Conservation (phyloP, 2,797 vertebrate species). For the Poeciliopsis infans region DNA sequence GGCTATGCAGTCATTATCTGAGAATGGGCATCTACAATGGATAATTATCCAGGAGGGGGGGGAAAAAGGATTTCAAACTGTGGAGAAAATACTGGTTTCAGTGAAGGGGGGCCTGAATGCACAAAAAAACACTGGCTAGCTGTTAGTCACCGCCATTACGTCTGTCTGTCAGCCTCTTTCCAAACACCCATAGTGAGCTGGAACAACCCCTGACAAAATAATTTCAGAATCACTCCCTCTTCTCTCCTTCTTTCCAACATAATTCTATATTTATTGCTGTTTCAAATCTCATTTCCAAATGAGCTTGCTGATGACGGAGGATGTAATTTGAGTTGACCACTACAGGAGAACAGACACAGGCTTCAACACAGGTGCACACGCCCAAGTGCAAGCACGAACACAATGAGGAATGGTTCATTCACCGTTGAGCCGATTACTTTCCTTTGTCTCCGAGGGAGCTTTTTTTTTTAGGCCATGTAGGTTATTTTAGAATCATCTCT, state of each 20-base stretch:
- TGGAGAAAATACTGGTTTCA: slow-evolving; percentile 75
- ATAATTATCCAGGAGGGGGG: slow-evolving; percentile 76
- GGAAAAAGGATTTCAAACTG: slow-evolving; percentile 75
- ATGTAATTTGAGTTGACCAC: slow-evolving; percentile 67
- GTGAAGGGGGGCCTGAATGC: slow-evolving; percentile 57
- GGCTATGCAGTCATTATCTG: slow-evolving; percentile 80
- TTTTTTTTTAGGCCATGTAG: not conserved
- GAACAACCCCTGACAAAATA: slow-evolving; percentile 62
- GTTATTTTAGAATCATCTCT: slow-evolving; percentile 43
- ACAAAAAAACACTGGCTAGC: slow-evolving; percentile 66
- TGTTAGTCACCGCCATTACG: slow-evolving; percentile 66
- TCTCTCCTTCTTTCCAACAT: slow-evolving; percentile 13
- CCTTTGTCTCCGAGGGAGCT: slow-evolving; percentile 59
- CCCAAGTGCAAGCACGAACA: slow-evolving; percentile 12
- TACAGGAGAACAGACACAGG: slow-evolving; percentile 33
- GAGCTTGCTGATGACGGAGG: slow-evolving; percentile 70
- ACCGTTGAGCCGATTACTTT: slow-evolving; percentile 52
- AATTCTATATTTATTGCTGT: slow-evolving; percentile 69
- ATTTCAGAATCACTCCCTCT: slow-evolving; percentile 53
- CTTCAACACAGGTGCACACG: slow-evolving; percentile 46
- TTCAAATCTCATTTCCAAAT: slow-evolving; percentile 74
- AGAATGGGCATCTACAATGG: slow-evolving; percentile 80
- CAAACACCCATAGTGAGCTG: slow-evolving; percentile 60
- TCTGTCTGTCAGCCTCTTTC: slow-evolving; percentile 49
- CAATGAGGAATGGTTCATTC: slow-evolving; percentile 37